Base-by-base conservation (phyloP, 1,140 invertebrate genomes). In the Dolichoris vasculosae region DNA sequence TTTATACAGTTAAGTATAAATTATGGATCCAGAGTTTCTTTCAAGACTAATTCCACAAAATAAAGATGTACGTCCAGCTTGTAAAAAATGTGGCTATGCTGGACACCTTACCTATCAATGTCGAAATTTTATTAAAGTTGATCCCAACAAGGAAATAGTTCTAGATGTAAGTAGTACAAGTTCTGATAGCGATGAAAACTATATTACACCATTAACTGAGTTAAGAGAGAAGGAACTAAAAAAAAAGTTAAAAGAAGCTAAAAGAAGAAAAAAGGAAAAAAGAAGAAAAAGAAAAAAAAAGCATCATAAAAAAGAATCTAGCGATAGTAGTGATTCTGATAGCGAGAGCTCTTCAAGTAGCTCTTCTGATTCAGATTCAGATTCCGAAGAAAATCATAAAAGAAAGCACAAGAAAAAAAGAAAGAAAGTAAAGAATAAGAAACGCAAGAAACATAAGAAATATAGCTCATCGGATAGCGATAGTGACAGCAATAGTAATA, bases 21-120 rank as follows among this genome's bases (percentile, higher is more conserved):
- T 32, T 55, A 94, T 94, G 93, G 91, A 94, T 89, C 91, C 93
- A 64, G 92, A 91, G 82, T 91, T 94, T 76, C 86, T 94, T n/a
- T 90, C 94, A 23, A 93, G 91, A 88, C 87, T 93, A 88, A 95
- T 93, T 86, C 94, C 91, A 85, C 94, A 93, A 89, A 95, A 94
- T 84, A 97, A 97, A 91, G 97, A 97, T 91, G 93, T 95, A 40
- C 93, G 97, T 82, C 95, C 97, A 46, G 97, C 97, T 0, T 98
- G 98, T 91, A 98, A 97, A 91, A 98, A 98, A 92, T 98, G 98
- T 94, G 98, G 98, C 76, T 98, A 98, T 92, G 96, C 97, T 84
- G 98, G 98, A 48, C 98, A 99, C 93, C 94, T 99, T 88, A 99
- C 98, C 26, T 99, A 97, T 93, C 98, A 99, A 92, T 99, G 98